A percentile compares a stretch with the other conserved stretches of the same genome.
phyloP scores from a whole-genome alignment of 2,888 invertebrate species.

The Heliconius sara region DNA sequence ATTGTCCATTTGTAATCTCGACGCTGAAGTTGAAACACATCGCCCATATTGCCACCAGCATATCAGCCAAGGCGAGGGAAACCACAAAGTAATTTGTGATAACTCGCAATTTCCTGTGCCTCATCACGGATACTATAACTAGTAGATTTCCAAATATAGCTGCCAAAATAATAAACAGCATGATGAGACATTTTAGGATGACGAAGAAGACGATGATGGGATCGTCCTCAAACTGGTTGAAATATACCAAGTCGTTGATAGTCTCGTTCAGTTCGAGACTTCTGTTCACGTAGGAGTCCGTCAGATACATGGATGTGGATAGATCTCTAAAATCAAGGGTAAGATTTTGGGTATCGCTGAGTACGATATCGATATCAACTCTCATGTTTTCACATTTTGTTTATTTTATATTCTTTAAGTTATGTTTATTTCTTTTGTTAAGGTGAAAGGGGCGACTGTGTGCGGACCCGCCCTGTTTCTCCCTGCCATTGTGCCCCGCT shows the following conservation, averaged over 20 bases:
- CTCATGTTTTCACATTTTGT: constrained; percentile 73
- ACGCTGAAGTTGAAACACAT: constrained; percentile 97
- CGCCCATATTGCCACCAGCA: constrained; percentile 96
- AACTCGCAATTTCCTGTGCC: constrained; percentile 86
- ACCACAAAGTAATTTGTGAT: constrained; percentile 98
- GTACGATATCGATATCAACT: constrained; percentile 64
- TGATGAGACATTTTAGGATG: constrained; percentile 89
- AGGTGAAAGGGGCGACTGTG: constrained; percentile 52
- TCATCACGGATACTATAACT: constrained; percentile 93
- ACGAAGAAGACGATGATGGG: constrained; percentile 84
- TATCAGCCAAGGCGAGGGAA: constrained; percentile 96
- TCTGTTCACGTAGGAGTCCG: constrained; percentile 69
- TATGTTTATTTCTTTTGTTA: constrained; percentile 64
- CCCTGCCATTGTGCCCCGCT: constrained; percentile 53
- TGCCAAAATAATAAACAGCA: constrained; percentile 93
- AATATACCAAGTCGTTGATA: constrained; percentile 67
- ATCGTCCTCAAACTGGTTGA: constrained; percentile 70
- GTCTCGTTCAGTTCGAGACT: constrained; percentile 69
- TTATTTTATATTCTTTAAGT: constrained; percentile 56
- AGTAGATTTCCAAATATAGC: constrained; percentile 95
- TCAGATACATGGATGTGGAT: constrained; percentile 79
- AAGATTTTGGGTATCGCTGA: constrained; percentile 64
- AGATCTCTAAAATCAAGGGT: constrained; percentile 70
- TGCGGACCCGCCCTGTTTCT: constrained; percentile 49
- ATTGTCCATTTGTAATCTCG: constrained; percentile 91